A percentile compares a stretch with the other conserved stretches of the same genome.
These are phyloP conservation scores for Dioctria rufipes DNA, from an alignment of 2,888 invertebrate genomes.

Conservation along the genomic window DNA sequence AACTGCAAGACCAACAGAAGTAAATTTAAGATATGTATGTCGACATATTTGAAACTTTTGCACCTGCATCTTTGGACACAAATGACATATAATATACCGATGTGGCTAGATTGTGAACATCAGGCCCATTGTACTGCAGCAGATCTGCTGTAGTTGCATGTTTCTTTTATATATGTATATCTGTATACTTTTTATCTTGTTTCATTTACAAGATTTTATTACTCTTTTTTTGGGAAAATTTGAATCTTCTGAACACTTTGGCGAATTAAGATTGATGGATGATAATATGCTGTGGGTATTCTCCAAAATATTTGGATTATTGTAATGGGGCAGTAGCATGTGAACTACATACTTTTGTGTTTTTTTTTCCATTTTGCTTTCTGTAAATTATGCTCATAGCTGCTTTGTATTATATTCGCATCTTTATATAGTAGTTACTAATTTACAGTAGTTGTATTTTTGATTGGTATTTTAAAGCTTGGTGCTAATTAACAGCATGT, in stretches of 20 bases:
- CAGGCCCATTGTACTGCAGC: slow-evolving; percentile 59
- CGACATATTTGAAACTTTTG: slow-evolving; percentile 38
- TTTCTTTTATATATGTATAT: slow-evolving; percentile 35
- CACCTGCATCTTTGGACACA: slow-evolving; percentile 56
- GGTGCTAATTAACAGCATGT: slow-evolving; percentile 23
- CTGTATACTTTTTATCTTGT: slow-evolving; percentile 30
- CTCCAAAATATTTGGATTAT: not conserved
- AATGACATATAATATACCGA: slow-evolving; percentile 17
- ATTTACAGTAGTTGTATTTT: slow-evolving; percentile 23
- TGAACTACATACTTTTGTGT: slow-evolving; percentile 15
- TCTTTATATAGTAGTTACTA: slow-evolving; percentile 6
- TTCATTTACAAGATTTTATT: slow-evolving; percentile 45
- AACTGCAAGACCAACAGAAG: slow-evolving; percentile 37
- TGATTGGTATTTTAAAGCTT: slow-evolving; percentile 10
- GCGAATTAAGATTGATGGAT: slow-evolving; percentile 20
- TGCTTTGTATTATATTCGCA: slow-evolving; percentile 45
- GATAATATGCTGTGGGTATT: slow-evolving; percentile 18
- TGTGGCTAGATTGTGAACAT: slow-evolving; percentile 55
- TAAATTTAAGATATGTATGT: not conserved
- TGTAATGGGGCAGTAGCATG: slow-evolving; percentile 37
- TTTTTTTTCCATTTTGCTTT: slow-evolving; percentile 20
- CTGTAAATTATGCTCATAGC: slow-evolving; percentile 37
- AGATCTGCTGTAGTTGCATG: slow-evolving; percentile 61
- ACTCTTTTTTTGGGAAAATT: slow-evolving; percentile 19
- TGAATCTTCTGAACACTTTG: slow-evolving; percentile 15